These are phyloP conservation scores for Danionella dracula DNA, from an alignment of 2,797 vertebrate species.

Conservation along the genomic window DNA sequence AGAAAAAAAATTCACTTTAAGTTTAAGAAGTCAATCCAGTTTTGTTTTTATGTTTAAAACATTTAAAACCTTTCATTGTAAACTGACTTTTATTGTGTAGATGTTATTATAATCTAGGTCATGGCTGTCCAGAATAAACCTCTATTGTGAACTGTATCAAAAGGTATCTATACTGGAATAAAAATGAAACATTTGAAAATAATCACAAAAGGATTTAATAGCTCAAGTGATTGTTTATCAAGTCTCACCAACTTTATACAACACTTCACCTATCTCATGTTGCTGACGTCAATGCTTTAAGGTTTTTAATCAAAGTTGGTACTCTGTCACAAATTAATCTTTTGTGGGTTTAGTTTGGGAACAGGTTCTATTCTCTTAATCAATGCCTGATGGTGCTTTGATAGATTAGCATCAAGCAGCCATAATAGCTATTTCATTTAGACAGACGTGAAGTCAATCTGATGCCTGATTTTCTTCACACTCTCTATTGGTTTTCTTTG, in stretches of 20 bases:
- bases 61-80: no score
- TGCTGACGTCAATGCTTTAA: no score
- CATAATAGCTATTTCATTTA: neutral
- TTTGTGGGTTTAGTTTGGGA: neutral
- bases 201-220: no score
- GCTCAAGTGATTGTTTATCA: neutral
- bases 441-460: neutral
- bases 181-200: no score
- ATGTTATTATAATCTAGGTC: conserved; percentile 7
- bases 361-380: neutral
- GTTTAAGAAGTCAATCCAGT: no score
- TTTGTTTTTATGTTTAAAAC: no score
- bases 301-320: neutral
- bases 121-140: neutral
- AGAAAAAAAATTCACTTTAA: no score
- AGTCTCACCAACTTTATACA: no score
- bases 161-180: neutral
- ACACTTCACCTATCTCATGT: no score
- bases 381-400: neutral
- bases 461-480: neutral
- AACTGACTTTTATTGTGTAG: neutral
- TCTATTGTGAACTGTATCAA: neutral
- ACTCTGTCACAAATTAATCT: neutral
- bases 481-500: conserved; percentile 13
- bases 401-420: neutral